Base-by-base conservation (phyloP, 2,113 vertebrate genomes). In the Dryoscopus gambensis region DNA sequence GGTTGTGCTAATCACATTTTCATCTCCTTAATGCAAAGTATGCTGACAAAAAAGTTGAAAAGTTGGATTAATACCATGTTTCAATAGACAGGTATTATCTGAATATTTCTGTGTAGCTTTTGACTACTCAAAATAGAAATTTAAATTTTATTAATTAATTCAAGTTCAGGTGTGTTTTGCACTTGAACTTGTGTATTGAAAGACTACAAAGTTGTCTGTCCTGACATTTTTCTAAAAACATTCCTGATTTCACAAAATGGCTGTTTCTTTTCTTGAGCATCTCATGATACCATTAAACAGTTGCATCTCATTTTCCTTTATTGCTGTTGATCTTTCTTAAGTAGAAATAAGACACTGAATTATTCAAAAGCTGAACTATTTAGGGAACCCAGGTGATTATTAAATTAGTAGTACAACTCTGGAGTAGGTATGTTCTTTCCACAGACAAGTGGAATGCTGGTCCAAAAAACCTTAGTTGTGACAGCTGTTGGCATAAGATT, bases 231-330 rank as follows among this genome's bases (percentile, higher is more conserved):
- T 30, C 23, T 60, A 13, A 4, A 76, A 52, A 7, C 57, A 18
- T 49, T 86, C 47, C 15, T 27, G 6, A 8, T 69, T 84, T 84
- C 7, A 49, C 7, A 25, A 37, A 73, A 60, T 14, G 9, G 18
- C 49, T 42, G 18, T 57, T 78, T 57, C 16, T 75, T 63, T 90
- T 46, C 31, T 85, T 71, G 13, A 78, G 10, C 4, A 20, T 62
- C 18, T 87, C 8, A 8, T 46, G 20, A 24, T 69, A 42, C 10
- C 0, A 0, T 46, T 81, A 15, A 84, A 46, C 10, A 33, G 50
- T 49, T 94, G 16, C 13, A 14, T 46, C 37, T 60, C 5, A 14
- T 59, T 77, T 84, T 85, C 9, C 17, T 49, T 46, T 64, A 49
- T 28, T 64, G 59, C 22, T n/a, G 24, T 59, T 94, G 47, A 24